Conservation (phyloP, 2,113 vertebrate genomes). For the Lophotis ruficrista region DNA sequence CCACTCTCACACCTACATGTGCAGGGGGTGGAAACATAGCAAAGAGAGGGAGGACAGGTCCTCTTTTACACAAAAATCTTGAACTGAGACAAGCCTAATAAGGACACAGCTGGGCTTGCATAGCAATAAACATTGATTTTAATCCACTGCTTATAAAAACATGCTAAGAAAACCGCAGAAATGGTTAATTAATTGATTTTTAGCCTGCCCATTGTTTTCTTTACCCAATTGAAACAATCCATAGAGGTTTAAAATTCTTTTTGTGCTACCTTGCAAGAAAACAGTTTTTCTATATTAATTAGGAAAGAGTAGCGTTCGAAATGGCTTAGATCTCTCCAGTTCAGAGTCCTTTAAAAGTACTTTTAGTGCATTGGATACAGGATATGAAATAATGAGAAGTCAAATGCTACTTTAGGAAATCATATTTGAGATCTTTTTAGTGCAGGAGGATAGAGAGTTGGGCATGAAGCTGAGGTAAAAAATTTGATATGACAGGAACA, state of each 20-base stretch:
- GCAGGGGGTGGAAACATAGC: conserved; percentile 12
- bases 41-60: conserved; percentile 34
- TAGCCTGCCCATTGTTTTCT: conserved; percentile 25
- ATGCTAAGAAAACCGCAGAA: conserved; percentile 51
- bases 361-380: not conserved
- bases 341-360: not conserved
- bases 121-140: conserved; percentile 55
- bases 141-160: conserved; percentile 58
- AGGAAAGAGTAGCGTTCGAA: not conserved
- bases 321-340: not conserved
- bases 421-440: not conserved
- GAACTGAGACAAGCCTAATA: conserved; percentile 61
- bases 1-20: conserved; percentile 78
- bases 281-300: not conserved
- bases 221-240: conserved; percentile 25
- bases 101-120: conserved; percentile 50
- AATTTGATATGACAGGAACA: not conserved
- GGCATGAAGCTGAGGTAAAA: not conserved
- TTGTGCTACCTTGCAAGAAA: conserved; percentile 22
- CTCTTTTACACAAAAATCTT: conserved; percentile 26
- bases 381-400: not conserved
- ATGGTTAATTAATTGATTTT: conserved; percentile 60
- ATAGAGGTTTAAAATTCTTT: conserved; percentile 37
- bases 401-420: not conserved
- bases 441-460: not conserved